Evolutionary conservation across 2,113 vertebrate species (phyloP).

Genomic region (Mobula birostris): DNA sequence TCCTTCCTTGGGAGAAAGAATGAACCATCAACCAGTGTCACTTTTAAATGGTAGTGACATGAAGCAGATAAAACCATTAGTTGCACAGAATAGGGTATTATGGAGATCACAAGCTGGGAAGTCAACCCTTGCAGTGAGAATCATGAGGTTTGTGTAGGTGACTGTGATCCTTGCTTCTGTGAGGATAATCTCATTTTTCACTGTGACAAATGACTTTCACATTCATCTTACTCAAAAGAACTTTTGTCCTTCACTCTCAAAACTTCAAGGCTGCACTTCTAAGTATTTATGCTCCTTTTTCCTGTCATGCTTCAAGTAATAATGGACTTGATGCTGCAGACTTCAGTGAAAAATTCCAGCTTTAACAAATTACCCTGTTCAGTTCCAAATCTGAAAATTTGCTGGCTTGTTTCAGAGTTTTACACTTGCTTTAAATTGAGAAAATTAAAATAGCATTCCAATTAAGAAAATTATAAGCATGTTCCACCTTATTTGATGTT

Average conservation of each 20-base stretch:
- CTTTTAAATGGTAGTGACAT: not conserved
- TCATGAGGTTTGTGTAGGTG: not conserved
- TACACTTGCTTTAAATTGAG: not conserved
- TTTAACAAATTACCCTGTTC: not conserved
- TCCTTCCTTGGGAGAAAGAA: not conserved
- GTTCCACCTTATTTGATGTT: not conserved
- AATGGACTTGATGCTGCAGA: not conserved
- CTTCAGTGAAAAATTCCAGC: not conserved
- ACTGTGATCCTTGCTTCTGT: not conserved
- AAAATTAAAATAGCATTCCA: not conserved
- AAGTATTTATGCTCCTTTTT: not conserved
- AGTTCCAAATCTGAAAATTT: not conserved
- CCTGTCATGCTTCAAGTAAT: not conserved
- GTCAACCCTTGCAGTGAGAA: not conserved
- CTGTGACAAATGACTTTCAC: not conserved
- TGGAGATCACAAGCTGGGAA: not conserved
- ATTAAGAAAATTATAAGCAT: not conserved
- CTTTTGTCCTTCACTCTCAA: not conserved
- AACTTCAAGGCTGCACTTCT: not conserved
- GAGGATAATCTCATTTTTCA: conserved; percentile 1
- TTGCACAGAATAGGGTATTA: not conserved
- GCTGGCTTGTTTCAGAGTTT: not conserved
- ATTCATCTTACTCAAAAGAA: not conserved
- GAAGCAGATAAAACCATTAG: conserved; percentile 7
- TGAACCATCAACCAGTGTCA: not conserved